Conservation (phyloP, 2,113 vertebrate genomes). For the Scopus umbretta region DNA sequence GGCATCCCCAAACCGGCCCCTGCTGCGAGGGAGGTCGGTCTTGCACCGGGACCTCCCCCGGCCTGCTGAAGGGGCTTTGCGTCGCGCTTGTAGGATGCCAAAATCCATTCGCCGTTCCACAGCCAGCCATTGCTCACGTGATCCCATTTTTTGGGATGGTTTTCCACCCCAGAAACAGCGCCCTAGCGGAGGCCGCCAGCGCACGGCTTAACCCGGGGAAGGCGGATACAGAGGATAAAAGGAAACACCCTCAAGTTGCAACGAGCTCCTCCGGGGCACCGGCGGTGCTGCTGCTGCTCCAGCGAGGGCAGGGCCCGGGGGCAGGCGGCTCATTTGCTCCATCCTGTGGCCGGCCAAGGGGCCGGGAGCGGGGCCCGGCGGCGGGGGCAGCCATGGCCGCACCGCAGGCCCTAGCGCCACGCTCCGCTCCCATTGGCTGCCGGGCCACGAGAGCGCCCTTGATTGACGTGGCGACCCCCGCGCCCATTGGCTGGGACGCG, state of each 20-base stretch:
- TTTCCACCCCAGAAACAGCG: neutral
- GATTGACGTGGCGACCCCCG: neutral
- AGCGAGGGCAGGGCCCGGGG: fast-evolving
- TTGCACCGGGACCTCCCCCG: neutral
- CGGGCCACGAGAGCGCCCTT: neutral
- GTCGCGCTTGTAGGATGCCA: fast-evolving
- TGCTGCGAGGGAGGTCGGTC: neutral
- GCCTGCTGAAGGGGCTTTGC: neutral
- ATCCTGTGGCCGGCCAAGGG: too few relatives aligned
- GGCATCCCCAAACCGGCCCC: neutral
- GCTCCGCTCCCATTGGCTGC: neutral
- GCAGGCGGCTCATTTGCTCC: too few relatives aligned
- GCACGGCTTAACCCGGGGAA: neutral
- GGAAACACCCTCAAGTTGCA: fast-evolving
- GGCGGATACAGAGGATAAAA: fast-evolving
- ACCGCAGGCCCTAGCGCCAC: too few relatives aligned
- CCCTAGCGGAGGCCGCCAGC: neutral
- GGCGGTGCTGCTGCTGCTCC: neutral
- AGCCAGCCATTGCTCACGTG: fast-evolving
- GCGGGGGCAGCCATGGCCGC: neutral
- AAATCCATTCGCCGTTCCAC: fast-evolving
- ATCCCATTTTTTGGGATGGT: fast-evolving
- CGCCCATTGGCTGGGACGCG: neutral
- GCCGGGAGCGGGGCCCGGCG: too few relatives aligned
- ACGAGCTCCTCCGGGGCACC: fast-evolving